Evolutionary conservation across 2,113 vertebrate species (phyloP).

Genomic region (Vulpes vulpes): DNA sequence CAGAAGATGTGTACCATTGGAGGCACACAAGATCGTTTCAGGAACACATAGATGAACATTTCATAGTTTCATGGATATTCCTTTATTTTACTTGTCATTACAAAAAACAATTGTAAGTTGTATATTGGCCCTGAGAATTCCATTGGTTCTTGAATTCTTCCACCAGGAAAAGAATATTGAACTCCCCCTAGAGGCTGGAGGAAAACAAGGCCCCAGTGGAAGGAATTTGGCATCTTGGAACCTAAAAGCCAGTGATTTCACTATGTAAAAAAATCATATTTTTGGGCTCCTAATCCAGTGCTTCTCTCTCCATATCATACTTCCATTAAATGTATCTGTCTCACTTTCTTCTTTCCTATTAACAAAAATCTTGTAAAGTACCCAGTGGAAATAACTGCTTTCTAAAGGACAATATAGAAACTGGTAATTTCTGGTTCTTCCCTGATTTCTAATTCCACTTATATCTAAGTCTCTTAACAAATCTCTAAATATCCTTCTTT

Average conservation of each 20-base stretch:
- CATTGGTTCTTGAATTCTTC: not conserved
- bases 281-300: not conserved
- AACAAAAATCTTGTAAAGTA: slow-evolving; percentile 21
- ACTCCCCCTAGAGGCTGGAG: not conserved
- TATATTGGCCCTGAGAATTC: not conserved
- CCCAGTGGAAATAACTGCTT: not conserved
- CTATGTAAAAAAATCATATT: not conserved
- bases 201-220: not conserved
- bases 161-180: not conserved
- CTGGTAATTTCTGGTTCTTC: not conserved
- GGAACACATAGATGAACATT: not conserved
- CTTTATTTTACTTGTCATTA: slow-evolving; percentile 38
- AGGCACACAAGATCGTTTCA: not conserved
- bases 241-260: not conserved
- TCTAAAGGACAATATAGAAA: not conserved
- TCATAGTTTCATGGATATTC: not conserved
- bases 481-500: slow-evolving; percentile 32
- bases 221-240: not conserved
- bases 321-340: not conserved
- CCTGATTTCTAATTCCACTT: not conserved
- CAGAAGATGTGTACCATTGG: not conserved
- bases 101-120: not conserved
- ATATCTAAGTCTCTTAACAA: not conserved
- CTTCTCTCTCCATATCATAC: not conserved
- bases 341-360: slow-evolving; percentile 1